Evolutionary conservation across 2,113 vertebrate genomes (phyloP), one percentile per base, ranked within the genome.

Genomic region (Ameiurus melas): DNA sequence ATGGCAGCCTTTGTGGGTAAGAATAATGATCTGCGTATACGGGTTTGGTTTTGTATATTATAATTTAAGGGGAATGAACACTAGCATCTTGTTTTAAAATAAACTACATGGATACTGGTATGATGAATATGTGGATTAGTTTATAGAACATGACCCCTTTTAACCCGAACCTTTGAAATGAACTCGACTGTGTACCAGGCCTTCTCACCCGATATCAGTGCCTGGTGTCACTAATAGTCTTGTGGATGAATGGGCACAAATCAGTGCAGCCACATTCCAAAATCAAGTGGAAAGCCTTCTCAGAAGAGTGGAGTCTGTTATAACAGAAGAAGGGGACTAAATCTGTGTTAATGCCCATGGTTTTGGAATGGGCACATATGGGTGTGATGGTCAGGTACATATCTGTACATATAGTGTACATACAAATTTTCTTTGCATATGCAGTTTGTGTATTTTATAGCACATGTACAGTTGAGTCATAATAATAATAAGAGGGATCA

Each of bases 1-100:
- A 95, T 98, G 95, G 95, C 97, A 7, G 97, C 97, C 0, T 98
- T 98, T 93, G 94, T 96, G 93, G 98, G 98, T 99, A 96, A 62
- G 90, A 70, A 22, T 33, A n/a, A 12, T 62, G 53, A 85, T 77
- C 10, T 83, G 14, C 13, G 6, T 36, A 68, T 55, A n/a, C 6
- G 55, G 51, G 17, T 33, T 33, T 81, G 62, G 33, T 57, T 33
- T 83, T 51, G 51, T 81, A 25, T 60, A 82, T 14, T 82, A 25
- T 60, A 60, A 25, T 39, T 14, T 82, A 62, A 22, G 8, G 12
- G 51, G 43, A 77, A 51, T 77, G 1, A 77, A 43, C 36, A 43
- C 19, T 51, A 27, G 1, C 43, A 77, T 20, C 19, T 36, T 73
- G 33, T 39, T 47, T n/a, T 20, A 20, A 58, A 58, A 58, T 27